phyloP scores from a whole-genome alignment of 2,888 invertebrate species.

The Drosophila recens region DNA sequence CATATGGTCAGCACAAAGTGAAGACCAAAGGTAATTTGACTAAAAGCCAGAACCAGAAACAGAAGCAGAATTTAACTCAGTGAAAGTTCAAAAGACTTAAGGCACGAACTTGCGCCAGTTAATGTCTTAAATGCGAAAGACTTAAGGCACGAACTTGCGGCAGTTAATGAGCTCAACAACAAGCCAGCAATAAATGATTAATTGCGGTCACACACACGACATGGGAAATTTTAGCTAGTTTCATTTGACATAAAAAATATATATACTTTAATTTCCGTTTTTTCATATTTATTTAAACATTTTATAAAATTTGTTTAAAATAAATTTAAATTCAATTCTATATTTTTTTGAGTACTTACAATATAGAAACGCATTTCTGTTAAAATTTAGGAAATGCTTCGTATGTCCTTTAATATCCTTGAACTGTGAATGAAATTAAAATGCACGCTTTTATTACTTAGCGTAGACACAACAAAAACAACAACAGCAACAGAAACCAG shows the following conservation, averaged over 20 bases:
- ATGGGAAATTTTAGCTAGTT: conserved; percentile 48
- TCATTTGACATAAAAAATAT: conserved; percentile 23
- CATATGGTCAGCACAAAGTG: conserved; percentile 44
- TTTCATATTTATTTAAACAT: neutral
- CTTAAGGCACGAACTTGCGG: conserved; percentile 41
- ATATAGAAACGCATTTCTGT: conserved; percentile 62
- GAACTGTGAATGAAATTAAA: conserved; percentile 70
- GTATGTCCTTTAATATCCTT: conserved; percentile 62
- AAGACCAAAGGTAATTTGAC: conserved; percentile 38
- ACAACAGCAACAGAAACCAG: conserved; percentile 2
- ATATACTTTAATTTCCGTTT: conserved; percentile 1
- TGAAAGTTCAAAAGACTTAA: conserved; percentile 78
- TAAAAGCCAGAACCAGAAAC: conserved; percentile 47
- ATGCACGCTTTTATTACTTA: conserved; percentile 50
- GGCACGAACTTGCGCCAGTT: conserved; percentile 52
- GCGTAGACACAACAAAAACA: conserved; percentile 21
- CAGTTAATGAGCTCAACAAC: conserved; percentile 69
- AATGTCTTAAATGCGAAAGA: conserved; percentile 68
- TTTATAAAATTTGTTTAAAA: no score
- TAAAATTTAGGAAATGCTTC: conserved; percentile 6
- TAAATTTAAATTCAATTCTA: neutral
- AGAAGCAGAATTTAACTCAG: conserved; percentile 43
- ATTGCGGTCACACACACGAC: conserved; percentile 55
- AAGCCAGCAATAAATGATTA: conserved; percentile 64
- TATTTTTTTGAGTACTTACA: conserved; percentile 59